Base-by-base conservation (phyloP, 2,888 invertebrate genomes). In the Troides oblongomaculatus region DNA sequence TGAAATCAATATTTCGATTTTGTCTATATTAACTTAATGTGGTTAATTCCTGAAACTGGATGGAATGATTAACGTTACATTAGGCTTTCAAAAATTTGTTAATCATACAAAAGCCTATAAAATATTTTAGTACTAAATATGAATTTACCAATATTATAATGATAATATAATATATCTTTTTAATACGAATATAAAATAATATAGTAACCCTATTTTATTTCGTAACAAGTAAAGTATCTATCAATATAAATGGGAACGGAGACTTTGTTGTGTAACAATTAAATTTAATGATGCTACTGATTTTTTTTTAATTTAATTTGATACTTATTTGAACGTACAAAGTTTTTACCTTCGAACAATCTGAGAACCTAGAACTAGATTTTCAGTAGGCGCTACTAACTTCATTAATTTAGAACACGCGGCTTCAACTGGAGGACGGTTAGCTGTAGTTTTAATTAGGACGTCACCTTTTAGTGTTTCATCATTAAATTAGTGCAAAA, bases 361-460 rank as follows among this genome's bases (percentile, higher is more conserved):
- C 64, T 30, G 39, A 63, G 39, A n/a, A 58, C 30, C 64, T 68
- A 65, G 71, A 74, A 74, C 74, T 74, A 66, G 69, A 75, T 77
- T 78, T 77, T 70, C 70, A 69, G 68, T 68, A 69, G 71, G 71
- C 75, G 71, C 74, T 75, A 72, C 68, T 74, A 76, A 77, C 76
- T 79, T 77, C 75, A 76, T 79, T 77, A 77, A 80, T 80, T 77
- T 78, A 75, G 72, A 77, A 71, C 74, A 73, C 72, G 75, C 73
- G 74, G 69, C 75, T 74, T 69, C 75, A 77, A 78, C 77, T 79
- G 75, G 70, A 72, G 71, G 73, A 72, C 72, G 53, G 68, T 75
- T 75, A 65, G 71, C 66, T 62, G 58, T 69, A 70, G 69, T 72
- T 75, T 69, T 65, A 74, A 73, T 72, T 73, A 74, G 72, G 71